A percentile compares a stretch with the other conserved stretches of the same genome.
phyloP scores from a whole-genome alignment of 2,888 invertebrate genomes.

The Athrips mouffetella region DNA sequence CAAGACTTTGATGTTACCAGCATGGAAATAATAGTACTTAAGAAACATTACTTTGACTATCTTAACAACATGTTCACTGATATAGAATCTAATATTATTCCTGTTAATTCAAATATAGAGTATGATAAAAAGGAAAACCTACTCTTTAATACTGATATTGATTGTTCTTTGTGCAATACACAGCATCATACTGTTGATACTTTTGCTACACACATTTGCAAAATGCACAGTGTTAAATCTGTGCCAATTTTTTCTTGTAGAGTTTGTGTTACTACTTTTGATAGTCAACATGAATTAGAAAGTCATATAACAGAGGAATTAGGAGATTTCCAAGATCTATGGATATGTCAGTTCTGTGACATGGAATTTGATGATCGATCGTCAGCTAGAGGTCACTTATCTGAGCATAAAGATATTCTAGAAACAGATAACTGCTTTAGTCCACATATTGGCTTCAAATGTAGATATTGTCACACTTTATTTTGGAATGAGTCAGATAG shows the following conservation, averaged over 20 bases:
- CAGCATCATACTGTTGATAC: constrained; percentile 38
- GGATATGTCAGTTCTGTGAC: constrained; percentile 75
- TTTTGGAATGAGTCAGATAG: constrained; percentile 75
- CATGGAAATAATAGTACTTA: constrained; percentile 61
- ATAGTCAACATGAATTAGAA: constrained; percentile 49
- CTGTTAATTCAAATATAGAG: constrained; percentile 46
- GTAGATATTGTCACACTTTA: constrained; percentile 63
- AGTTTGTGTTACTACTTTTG: constrained; percentile 60
- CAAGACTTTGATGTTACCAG: constrained; percentile 69
- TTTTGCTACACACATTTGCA: constrained; percentile 54
- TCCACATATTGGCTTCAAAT: constrained; percentile 71
- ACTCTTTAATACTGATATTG: constrained; percentile 33
- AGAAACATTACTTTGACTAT: constrained; percentile 65
- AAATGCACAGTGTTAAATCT: constrained; percentile 57
- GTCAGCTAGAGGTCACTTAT: constrained; percentile 51
- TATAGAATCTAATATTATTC: constrained; percentile 47
- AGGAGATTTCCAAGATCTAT: constrained; percentile 62
- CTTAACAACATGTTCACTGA: constrained; percentile 41
- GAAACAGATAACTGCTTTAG: constrained; percentile 68
- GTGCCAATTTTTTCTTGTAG: constrained; percentile 58
- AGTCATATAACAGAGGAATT: constrained; percentile 51
- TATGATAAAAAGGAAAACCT: constrained; percentile 47
- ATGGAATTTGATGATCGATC: constrained; percentile 63
- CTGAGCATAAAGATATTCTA: constrained; percentile 52
- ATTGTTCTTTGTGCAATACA: constrained; percentile 54